Evolutionary conservation across 2,113 vertebrate species (phyloP), one percentile per base, ranked within the genome.

Genomic region (Eleginops maclovinus): DNA sequence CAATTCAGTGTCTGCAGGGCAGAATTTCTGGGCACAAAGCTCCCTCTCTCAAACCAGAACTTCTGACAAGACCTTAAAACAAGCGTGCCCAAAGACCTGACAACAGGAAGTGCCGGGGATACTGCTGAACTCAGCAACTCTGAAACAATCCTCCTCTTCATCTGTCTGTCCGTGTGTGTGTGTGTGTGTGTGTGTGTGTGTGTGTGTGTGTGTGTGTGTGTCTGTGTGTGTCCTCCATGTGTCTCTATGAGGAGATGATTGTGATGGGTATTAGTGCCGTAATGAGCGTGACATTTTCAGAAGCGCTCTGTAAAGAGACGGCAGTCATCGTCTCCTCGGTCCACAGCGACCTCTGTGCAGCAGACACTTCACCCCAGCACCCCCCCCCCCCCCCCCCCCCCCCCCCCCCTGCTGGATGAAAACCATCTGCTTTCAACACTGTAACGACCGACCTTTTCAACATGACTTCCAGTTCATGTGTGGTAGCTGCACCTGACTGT

Each of bases 71-170:
- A 58, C 2, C 65, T 85, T 68, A 65, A 85, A 85, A 89, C 82
- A 77, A 87, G 77, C 53, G 61, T 61, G 53, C 43, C 73, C 79
- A 65, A 73, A 89, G 74, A 79, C 62, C 43, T 68, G 63, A 74
- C 78, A 72, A 87, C 87, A 90, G 89, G 87, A 92, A 90, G 87
- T 84, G 36, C 46, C 28, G n/a, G 54, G 77, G 79, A 90, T 88
- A 81, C 9, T 55, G 87, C 89, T 88, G 88, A 92, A 80, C 76
- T 72, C 60, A 70, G 85, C 83, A 88, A 63, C 54, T 40, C 46
- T 0, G 2, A 24, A 71, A 92, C 91, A 92, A 89, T 89, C 65
- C 75, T 47, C 53, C 79, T 80, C 83, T 91, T 88, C 72, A 83
- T 90, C 77, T 28, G 3, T 46, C 5, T 51, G 22, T 64, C 8